Percentiles rank a stretch among this genome's conserved stretches.
These are phyloP conservation scores for Blera fallax DNA, from an alignment of 2,888 invertebrate species.

Conservation along the genomic window DNA sequence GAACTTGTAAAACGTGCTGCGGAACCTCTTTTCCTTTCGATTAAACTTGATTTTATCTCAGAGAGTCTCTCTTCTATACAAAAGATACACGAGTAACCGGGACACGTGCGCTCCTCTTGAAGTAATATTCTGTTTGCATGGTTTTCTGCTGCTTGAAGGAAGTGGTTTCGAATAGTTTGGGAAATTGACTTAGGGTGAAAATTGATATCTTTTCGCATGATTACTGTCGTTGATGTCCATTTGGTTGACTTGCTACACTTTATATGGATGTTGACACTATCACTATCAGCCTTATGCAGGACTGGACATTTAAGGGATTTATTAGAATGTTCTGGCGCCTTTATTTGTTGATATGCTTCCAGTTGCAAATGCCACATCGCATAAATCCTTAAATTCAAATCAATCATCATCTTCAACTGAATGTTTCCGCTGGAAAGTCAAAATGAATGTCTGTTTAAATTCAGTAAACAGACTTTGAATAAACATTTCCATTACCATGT, in stretches of 20 bases:
- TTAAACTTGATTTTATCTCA: not conserved
- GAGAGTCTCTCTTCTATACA: not conserved
- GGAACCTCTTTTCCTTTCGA: not conserved
- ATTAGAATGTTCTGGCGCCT: not conserved
- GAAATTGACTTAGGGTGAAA: conserved; percentile 1
- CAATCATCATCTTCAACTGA: too few species aligned
- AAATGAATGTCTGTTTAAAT: too few species aligned
- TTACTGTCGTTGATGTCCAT: not conserved
- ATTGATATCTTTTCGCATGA: conserved; percentile 25
- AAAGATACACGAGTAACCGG: not conserved
- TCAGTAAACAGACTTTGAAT: too few species aligned
- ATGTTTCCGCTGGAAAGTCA: too few species aligned
- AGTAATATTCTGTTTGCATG: not conserved
- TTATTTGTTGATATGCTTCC: not conserved
- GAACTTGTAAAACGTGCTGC: not conserved
- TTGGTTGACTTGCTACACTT: not conserved
- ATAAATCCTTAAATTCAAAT: too few species aligned
- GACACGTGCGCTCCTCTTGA: not conserved
- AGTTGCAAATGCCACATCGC: not conserved
- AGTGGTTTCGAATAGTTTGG: conserved; percentile 7
- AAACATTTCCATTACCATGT: too few species aligned
- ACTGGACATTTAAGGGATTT: not conserved
- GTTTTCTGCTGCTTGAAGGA: not conserved
- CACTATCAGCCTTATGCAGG: not conserved
- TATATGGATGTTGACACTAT: not conserved